phyloP scores from a whole-genome alignment of 2,888 invertebrate species.

The Seira sanloemensis region DNA sequence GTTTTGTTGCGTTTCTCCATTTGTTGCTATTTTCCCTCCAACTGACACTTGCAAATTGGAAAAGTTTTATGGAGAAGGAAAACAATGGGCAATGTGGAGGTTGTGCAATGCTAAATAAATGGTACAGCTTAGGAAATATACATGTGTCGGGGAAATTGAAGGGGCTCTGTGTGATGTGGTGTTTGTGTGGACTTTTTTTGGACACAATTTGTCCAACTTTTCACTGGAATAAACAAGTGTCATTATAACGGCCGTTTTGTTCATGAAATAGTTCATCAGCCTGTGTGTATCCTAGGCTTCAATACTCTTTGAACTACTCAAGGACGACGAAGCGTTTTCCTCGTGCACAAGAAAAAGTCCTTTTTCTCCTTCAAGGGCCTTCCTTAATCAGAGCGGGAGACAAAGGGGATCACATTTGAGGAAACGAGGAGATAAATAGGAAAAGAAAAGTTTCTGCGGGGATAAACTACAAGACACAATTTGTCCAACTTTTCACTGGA shows the following conservation, averaged over 20 bases:
- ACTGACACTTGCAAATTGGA: slow-evolving; percentile 63
- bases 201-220: background rate
- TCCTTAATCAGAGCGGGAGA: background rate
- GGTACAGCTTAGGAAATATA: background rate
- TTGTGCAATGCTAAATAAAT: no score
- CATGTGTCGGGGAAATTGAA: background rate
- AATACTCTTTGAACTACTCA: background rate
- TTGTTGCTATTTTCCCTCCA: slow-evolving; percentile 16
- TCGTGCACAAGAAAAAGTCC: no score
- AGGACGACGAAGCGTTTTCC: background rate
- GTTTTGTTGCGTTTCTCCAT: background rate
- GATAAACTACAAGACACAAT: background rate
- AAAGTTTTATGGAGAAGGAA: slow-evolving; percentile 46
- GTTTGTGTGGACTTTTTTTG: background rate
- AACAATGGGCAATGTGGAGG: background rate
- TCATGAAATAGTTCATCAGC: background rate
- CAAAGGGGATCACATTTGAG: background rate
- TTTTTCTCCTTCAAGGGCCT: background rate
- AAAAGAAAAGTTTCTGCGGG: background rate
- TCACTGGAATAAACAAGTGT: background rate
- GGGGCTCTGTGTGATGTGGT: background rate
- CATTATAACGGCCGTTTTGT: background rate
- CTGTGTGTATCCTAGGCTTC: no score
- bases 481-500: background rate
- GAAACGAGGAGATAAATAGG: background rate